These are phyloP conservation scores for Morinoia aosen DNA, from an alignment of 2,888 invertebrate species.

Conservation along the genomic window DNA sequence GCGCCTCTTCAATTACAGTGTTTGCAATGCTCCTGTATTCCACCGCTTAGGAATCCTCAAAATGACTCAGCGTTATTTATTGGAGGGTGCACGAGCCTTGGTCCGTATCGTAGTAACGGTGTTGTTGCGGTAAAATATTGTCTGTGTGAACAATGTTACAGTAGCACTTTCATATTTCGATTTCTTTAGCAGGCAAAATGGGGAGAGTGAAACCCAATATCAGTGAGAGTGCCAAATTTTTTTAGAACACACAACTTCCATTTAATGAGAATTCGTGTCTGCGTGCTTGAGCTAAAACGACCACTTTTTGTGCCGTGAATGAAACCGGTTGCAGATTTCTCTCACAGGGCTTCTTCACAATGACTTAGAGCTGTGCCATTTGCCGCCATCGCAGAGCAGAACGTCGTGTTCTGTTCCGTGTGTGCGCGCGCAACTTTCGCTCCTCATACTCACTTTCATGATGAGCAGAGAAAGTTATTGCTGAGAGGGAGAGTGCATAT, in stretches of 20 bases:
- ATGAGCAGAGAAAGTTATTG: constrained; percentile 15
- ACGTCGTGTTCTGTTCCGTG: background rate
- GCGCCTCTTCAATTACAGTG: background rate
- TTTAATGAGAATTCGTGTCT: background rate
- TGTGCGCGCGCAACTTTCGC: constrained; percentile 16
- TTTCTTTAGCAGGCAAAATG: background rate
- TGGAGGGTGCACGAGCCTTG: background rate
- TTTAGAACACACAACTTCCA: background rate
- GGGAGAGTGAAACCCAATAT: background rate
- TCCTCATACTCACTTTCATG: constrained; percentile 24
- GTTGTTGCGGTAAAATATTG: background rate
- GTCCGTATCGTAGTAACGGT: background rate
- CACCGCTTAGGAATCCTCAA: background rate
- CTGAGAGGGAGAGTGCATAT: constrained; percentile 20
- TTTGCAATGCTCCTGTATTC: background rate
- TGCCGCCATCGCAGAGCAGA: background rate
- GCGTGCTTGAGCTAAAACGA: background rate
- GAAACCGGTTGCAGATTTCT: background rate
- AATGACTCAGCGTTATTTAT: background rate
- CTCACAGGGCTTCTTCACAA: background rate
- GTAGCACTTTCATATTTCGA: background rate
- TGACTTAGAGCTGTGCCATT: background rate
- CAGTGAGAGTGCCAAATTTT: background rate
- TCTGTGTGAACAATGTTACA: background rate
- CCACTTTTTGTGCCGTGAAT: background rate